Evolutionary conservation across 2,888 invertebrate genomes (phyloP).

Genomic region (Spatulosminthurus flaviceps): DNA sequence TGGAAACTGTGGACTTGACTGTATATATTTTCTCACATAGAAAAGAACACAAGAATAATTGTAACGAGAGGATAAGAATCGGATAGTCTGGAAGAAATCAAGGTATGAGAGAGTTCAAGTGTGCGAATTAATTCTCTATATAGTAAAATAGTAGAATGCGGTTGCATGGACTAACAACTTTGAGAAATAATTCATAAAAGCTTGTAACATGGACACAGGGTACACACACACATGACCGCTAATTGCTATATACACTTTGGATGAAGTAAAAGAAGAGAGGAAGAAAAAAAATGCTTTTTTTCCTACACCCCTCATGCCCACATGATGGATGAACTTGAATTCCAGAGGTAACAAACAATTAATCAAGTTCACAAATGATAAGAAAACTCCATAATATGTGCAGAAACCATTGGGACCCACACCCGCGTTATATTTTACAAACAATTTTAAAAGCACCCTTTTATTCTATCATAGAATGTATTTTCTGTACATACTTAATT

Average conservation of each 20-base stretch:
- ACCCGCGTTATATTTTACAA: background rate
- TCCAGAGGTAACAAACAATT: constrained; percentile 49
- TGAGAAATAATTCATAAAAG: background rate
- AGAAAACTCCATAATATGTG: constrained; percentile 23
- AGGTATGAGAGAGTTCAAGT: background rate
- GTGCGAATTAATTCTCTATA: background rate
- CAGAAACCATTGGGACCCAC: background rate
- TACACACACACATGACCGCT: no score
- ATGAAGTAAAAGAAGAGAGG: no score
- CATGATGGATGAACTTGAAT: constrained; percentile 46
- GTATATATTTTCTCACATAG: no score
- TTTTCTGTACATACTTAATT: constrained; percentile 16
- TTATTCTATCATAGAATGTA: no score
- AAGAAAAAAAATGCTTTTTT: no score
- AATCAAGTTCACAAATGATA: constrained; percentile 52
- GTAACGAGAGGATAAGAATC: no score
- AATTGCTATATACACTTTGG: no score
- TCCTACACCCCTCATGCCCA: background rate
- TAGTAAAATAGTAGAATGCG: background rate
- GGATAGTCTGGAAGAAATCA: constrained; percentile 18
- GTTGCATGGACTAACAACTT: constrained; percentile 13
- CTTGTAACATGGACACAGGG: background rate
- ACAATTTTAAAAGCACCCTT: no score
- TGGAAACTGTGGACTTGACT: no score
- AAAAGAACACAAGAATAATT: no score